Evolutionary conservation across 1,140 invertebrate genomes (phyloP), one percentile per base, ranked within the genome.

Genomic region (Caenorhabditis briggsae): DNA sequence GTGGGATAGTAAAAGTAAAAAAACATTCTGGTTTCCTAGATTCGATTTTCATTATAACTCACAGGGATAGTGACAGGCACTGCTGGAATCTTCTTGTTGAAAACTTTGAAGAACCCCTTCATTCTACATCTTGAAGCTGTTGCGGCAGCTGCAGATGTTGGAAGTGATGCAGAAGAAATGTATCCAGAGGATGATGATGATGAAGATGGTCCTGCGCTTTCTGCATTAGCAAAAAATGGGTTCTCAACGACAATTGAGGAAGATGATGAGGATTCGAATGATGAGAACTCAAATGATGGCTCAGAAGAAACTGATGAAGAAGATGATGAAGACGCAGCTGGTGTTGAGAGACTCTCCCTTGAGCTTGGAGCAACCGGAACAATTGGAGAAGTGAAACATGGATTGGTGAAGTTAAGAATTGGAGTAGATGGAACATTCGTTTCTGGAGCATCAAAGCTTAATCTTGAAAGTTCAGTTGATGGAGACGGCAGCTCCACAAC

Each of bases 401-500:
- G 82, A 16, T 58, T 59, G 58, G 58, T 46, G 55, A 83, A 83
- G 55, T 83, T 83, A 20, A 83, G 43, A 18, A 59, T n/a, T 25
- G 82, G 82, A 58, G 55, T 83, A 9, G 58, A 43, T 59, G 55
- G 82, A 33, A 20, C 33, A 33, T 12, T 33, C 48, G 83, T 14
- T 50, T 58, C 56, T 48, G 83, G 55, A 43, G 14, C 56, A 33
- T 59, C 88, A 64, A 91, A 90, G 74, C 61, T 90, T 14, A 92
- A 65, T 85, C 88, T 89, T 14, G 89, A 88, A 16, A 92, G 87
- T 82, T 92, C 91, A 53, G 89, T 92, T 43, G 89, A 90, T 25
- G 91, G 91, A 46, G 91, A 92, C 9, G 91, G 90, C 46, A 92
- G 82, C 18, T 91, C 87, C 87, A 56, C 20, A 56, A 50, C 56